These are phyloP conservation scores for Thereva unica DNA, from an alignment of 2,888 invertebrate genomes.

Conservation along the genomic window DNA sequence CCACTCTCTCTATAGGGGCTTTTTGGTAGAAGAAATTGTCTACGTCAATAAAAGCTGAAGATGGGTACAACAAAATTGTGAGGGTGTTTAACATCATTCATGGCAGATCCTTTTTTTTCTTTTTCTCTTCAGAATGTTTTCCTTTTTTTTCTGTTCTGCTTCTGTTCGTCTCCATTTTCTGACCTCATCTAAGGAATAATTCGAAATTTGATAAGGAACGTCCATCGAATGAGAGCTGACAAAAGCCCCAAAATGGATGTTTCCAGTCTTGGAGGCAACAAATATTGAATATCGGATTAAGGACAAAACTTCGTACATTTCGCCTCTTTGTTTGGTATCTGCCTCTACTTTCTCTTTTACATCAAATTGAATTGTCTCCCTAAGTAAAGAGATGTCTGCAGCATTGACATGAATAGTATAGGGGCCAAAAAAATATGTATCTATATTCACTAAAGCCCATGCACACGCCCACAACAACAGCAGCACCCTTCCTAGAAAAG, in stretches of 20 bases:
- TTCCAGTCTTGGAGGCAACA: conserved; percentile 4
- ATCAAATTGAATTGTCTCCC: conserved; percentile 30
- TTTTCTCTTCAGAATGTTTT: neutral
- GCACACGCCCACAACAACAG: neutral
- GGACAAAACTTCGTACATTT: conserved; percentile 9
- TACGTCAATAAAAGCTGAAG: no score
- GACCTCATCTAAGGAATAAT: neutral
- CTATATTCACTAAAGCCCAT: neutral
- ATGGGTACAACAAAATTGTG: no score
- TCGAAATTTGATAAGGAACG: conserved; percentile 15
- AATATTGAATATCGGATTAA: conserved; percentile 15
- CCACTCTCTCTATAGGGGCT: no score
- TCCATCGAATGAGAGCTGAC: conserved; percentile 2
- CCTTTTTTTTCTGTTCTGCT: neutral
- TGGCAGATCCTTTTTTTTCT: neutral
- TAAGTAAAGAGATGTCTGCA: conserved; percentile 23
- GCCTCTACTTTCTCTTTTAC: neutral
- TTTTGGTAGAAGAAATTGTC: no score
- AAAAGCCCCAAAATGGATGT: conserved; percentile 18
- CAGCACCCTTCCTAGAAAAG: neutral
- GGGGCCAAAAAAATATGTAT: neutral
- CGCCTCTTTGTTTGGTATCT: neutral
- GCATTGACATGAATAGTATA: conserved; percentile 24
- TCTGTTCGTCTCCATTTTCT: neutral
- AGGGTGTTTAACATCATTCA: no score